Conservation (phyloP, 92 coral and sea anemone genomes). For the Zoanthus sociatus region DNA sequence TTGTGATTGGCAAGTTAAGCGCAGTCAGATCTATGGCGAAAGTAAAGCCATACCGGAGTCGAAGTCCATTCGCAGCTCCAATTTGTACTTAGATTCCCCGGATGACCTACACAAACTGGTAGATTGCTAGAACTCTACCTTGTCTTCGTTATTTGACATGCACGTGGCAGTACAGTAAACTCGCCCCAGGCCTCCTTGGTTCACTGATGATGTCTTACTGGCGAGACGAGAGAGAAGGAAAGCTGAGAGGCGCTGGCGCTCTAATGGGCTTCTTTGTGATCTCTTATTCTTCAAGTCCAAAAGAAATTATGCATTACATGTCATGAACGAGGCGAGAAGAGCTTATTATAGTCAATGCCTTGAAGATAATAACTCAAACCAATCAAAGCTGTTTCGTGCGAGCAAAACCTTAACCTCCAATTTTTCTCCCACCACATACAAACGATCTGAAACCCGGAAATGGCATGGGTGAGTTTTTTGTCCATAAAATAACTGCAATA, state of each 20-base stretch:
- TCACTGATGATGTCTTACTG: constrained; percentile 54
- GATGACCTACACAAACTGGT: no score
- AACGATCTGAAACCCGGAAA: constrained; percentile 22
- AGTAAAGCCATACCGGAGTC: no score
- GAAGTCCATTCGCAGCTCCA: no score
- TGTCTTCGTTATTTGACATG: no score
- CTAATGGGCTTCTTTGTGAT: constrained; percentile 47
- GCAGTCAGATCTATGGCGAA: no score
- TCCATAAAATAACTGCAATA: no score
- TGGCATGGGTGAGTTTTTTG: background rate
- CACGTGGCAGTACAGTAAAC: no score
- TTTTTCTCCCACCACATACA: constrained; percentile 51
- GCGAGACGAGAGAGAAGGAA: constrained; percentile 57
- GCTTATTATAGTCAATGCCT: constrained; percentile 55
- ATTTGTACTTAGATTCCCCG: no score
- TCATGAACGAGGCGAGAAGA: constrained; percentile 57
- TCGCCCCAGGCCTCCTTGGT: constrained; percentile 43
- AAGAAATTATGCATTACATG: constrained; percentile 40
- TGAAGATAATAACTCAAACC: constrained; percentile 61
- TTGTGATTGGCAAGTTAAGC: no score
- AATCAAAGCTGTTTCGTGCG: constrained; percentile 60
- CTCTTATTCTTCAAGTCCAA: constrained; percentile 47
- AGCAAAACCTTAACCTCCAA: constrained; percentile 33
- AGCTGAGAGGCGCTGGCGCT: constrained; percentile 68
- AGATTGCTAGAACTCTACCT: no score